Evolutionary conservation across 2,888 invertebrate species (phyloP), one percentile per base, ranked within the genome.

Genomic region (Rhodophaea formosa): DNA sequence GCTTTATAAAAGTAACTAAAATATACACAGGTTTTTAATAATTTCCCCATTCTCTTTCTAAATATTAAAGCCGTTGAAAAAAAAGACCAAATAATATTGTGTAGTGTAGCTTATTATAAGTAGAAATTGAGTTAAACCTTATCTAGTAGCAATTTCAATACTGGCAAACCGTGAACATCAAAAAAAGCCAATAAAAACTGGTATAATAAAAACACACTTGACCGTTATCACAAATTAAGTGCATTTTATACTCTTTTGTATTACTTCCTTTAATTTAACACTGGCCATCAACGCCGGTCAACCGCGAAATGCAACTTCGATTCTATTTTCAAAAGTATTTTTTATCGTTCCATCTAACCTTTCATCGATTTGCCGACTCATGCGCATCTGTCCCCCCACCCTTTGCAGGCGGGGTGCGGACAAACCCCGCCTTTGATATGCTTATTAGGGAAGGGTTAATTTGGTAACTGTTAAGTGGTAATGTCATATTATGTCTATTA

Each of bases 311-410:
- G 39, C 17, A 56, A 44, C 12, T 16, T 45, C 15, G 35, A 53
- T 39, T 51, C 29, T 15, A 35, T 29, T 56, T 8, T 52, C 10
- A 29, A 44, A 44, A 43, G 12, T 29, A 42, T 16, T 44, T 42
- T 53, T 42, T 44, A 53, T 44, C 53, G 30, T 15, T 30, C 70
- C 62, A 58, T 59, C 59, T 58, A 62, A 63, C 45, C 71, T 72
- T 67, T 56, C 14, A 42, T 29, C 60, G 63, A 72, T 71, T 69
- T 45, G 73, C 59, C 80, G 68, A 79, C 84, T 84, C 86, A 75
- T 54, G 83, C 86, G 85, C 86, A 86, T 80, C 84, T 82, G 83
- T 62, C 65, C 57, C 71, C 74, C 79, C 76, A 73, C 74, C 73
- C 64, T 62, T 49, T 12, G 59, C 62, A 72, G 77, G 80, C 72